Evolutionary conservation across 2,797 vertebrate species (phyloP).

Genomic region (Oceanodroma leucorhoa): DNA sequence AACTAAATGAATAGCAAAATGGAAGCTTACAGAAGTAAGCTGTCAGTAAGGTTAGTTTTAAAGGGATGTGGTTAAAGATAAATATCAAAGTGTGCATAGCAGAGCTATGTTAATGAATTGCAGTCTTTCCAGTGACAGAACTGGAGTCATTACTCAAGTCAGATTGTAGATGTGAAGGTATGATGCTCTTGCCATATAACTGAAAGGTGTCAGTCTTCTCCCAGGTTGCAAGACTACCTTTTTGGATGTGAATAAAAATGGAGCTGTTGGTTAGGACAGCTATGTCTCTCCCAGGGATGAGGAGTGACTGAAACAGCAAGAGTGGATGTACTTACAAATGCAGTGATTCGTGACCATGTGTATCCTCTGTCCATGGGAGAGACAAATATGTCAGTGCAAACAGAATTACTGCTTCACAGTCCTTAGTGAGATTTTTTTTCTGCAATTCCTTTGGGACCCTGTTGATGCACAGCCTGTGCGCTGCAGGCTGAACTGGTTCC

Average conservation of each 20-base stretch:
- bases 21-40: background rate
- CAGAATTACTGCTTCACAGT: background rate
- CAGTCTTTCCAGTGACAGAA: constrained; percentile 1
- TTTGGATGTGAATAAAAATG: background rate
- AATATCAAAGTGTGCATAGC: background rate
- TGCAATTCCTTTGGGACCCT: background rate
- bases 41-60: constrained; percentile 1
- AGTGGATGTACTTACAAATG: background rate
- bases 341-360: background rate
- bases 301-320: background rate
- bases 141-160: background rate
- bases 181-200: background rate
- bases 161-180: background rate
- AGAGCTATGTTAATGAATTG: background rate
- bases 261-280: background rate
- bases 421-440: background rate
- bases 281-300: background rate
- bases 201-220: background rate
- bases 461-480: background rate
- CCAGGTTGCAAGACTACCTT: background rate
- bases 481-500: constrained; percentile 17
- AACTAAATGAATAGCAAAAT: background rate
- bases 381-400: background rate
- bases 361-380: background rate
- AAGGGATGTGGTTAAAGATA: constrained; percentile 16